Evolutionary conservation across 2,113 vertebrate genomes (phyloP).

Genomic region (Synchiropus splendidus): DNA sequence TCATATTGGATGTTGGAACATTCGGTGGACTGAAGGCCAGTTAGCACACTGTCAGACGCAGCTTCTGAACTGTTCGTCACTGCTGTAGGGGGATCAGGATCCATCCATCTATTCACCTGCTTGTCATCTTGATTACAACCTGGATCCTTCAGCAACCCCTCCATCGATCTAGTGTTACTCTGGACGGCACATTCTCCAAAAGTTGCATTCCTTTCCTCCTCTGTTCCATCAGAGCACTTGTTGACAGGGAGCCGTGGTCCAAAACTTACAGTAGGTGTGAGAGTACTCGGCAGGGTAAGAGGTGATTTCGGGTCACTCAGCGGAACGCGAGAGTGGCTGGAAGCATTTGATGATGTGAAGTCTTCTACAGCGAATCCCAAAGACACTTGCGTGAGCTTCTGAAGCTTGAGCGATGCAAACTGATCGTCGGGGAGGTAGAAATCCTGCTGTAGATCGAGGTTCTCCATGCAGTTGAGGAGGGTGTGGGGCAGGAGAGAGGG

Average conservation of each 20-base stretch:
- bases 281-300: constrained; percentile 9
- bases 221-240: too few relatives aligned
- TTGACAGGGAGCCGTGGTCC: too few relatives aligned
- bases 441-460: constrained; percentile 32
- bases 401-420: constrained; percentile 51
- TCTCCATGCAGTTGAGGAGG: constrained; percentile 1
- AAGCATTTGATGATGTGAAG: constrained; percentile 15
- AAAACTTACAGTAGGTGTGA: constrained; percentile 9
- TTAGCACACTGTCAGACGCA: too few relatives aligned
- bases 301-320: neutral
- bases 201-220: too few relatives aligned
- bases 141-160: too few relatives aligned
- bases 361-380: constrained; percentile 16
- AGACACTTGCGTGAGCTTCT: constrained; percentile 35
- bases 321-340: neutral
- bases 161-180: too few relatives aligned
- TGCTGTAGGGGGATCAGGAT: too few relatives aligned
- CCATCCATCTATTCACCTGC: too few relatives aligned
- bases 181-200: too few relatives aligned
- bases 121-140: too few relatives aligned
- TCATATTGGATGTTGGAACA: neutral
- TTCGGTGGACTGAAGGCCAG: too few relatives aligned
- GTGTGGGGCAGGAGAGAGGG: neutral
- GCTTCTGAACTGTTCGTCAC: too few relatives aligned
- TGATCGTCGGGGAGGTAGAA: constrained; percentile 58